A percentile compares a stretch with the other conserved stretches of the same genome.
Evolutionary conservation across 1,140 invertebrate genomes (phyloP).

Genomic region (Mizuhopecten yessoensis): DNA sequence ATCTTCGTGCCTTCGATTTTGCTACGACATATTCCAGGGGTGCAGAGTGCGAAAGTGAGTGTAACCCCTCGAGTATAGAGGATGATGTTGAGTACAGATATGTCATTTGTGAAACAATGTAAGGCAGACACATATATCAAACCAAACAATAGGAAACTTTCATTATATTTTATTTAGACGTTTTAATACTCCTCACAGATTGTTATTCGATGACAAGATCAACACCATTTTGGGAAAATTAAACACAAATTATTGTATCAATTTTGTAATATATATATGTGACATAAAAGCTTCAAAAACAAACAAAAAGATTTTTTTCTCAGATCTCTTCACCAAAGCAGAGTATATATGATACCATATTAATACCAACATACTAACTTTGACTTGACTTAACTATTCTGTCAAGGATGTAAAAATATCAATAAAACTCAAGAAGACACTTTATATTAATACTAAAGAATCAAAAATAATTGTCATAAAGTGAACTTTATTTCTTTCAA

Average conservation of each 20-base stretch:
- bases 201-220: background rate
- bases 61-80: too few species aligned
- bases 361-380: too few species aligned
- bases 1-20: too few species aligned
- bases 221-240: background rate
- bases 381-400: too few species aligned
- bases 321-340: slow-evolving; percentile 22
- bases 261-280: background rate
- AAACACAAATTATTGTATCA: background rate
- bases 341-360: too few species aligned
- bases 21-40: too few species aligned
- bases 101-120: too few species aligned
- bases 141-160: background rate
- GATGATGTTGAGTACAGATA: too few species aligned
- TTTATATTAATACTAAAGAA: background rate
- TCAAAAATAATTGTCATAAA: background rate
- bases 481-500: background rate
- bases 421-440: too few species aligned
- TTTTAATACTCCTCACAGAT: background rate
- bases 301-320: slow-evolving; percentile 11
- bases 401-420: too few species aligned
- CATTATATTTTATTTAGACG: background rate
- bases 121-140: too few species aligned
- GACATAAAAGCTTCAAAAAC: background rate
- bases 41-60: too few species aligned